phyloP scores from a whole-genome alignment of 1,140 invertebrate genomes.

The Rhopalosiphum padi region DNA sequence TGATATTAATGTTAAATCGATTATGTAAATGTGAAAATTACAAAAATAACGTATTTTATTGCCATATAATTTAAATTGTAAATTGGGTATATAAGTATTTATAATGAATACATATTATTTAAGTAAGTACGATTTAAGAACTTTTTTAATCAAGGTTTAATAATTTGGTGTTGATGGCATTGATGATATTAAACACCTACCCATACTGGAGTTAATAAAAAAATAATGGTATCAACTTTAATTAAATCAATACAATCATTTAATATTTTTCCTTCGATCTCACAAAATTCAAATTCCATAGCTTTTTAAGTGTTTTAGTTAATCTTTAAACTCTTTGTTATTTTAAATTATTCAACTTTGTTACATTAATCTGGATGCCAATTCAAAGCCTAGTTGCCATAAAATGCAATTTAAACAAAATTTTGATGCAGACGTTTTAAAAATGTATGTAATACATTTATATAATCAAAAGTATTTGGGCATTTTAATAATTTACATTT shows the following conservation, averaged over 20 bases:
- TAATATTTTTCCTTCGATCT: neutral
- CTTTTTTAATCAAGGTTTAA: neutral
- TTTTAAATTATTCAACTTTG: constrained; percentile 16
- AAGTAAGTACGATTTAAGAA: neutral
- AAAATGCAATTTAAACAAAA: constrained; percentile 25
- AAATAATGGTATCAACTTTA: neutral
- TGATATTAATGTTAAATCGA: no score
- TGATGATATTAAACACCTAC: neutral
- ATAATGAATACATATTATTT: neutral
- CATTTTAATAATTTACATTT: neutral
- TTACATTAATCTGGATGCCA: neutral
- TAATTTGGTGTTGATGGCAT: neutral
- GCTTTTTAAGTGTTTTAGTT: constrained; percentile 8
- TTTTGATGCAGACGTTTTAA: neutral
- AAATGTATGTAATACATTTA: neutral
- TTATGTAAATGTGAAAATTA: neutral
- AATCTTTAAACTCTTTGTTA: neutral
- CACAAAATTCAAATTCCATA: neutral
- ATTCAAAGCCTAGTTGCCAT: neutral
- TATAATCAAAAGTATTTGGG: neutral
- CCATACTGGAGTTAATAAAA: neutral
- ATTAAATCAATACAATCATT: neutral
- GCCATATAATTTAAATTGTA: neutral
- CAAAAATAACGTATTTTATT: neutral
- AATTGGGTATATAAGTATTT: neutral